These are phyloP conservation scores for Oligia fasciuncula DNA, from an alignment of 2,888 invertebrate genomes.

Conservation along the genomic window DNA sequence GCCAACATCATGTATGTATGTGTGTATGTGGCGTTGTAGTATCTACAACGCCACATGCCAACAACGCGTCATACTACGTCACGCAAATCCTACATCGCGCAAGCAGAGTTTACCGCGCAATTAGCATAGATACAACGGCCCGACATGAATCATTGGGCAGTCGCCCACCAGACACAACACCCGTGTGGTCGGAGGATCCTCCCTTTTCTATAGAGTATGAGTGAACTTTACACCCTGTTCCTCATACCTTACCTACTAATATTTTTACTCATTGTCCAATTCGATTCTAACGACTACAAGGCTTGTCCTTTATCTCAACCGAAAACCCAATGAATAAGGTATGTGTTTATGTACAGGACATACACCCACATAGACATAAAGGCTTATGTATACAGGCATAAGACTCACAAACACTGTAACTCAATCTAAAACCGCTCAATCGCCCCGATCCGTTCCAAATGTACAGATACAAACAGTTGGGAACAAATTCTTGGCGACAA, in stretches of 20 bases:
- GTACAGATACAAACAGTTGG: conserved; percentile 56
- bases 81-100: too few species aligned
- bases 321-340: neutral
- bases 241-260: neutral
- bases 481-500: conserved; percentile 59
- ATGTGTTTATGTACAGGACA: conserved; percentile 11
- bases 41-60: too few species aligned
- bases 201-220: too few species aligned
- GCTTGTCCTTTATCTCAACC: neutral
- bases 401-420: conserved; percentile 42
- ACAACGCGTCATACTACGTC: too few species aligned
- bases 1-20: too few species aligned
- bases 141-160: too few species aligned
- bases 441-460: conserved; percentile 49
- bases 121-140: too few species aligned
- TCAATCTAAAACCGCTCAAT: conserved; percentile 58
- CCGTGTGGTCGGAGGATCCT: too few species aligned
- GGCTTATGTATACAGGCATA: conserved; percentile 27
- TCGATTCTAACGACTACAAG: neutral
- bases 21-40: too few species aligned
- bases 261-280: neutral
- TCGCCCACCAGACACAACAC: too few species aligned
- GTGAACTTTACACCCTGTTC: too few species aligned
- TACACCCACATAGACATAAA: conserved; percentile 6
- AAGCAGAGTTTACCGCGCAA: too few species aligned